Conservation (phyloP, 2,888 invertebrate genomes). For the Cremastinae sp. region DNA sequence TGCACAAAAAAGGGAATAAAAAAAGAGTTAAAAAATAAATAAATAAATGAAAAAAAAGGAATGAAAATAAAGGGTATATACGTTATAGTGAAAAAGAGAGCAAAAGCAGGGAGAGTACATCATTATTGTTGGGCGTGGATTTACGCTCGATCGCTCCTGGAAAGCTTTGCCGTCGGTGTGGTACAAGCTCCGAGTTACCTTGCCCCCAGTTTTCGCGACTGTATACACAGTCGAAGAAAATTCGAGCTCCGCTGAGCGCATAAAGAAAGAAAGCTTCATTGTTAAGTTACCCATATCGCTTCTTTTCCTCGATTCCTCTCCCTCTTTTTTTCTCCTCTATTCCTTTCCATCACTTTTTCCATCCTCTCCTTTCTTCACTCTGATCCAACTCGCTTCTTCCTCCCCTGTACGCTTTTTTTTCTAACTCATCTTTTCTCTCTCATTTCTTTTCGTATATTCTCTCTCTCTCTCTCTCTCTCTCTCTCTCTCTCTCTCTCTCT, state of each 20-base stretch:
- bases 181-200: constrained; percentile 8
- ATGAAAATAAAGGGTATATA: background rate
- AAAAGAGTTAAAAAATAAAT: no score
- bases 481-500: constrained; percentile 21
- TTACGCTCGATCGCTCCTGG: constrained; percentile 72
- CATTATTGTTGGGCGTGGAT: constrained; percentile 72
- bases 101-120: constrained; percentile 68
- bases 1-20: no score
- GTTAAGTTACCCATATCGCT: constrained; percentile 65
- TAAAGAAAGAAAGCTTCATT: constrained; percentile 69
- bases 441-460: no score
- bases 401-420: no score
- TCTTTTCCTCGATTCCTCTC: constrained; percentile 34
- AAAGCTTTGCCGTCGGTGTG: constrained; percentile 65
- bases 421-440: no score
- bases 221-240: constrained; percentile 53
- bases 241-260: constrained; percentile 70
- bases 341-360: constrained; percentile 38
- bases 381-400: no score
- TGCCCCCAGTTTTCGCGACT: constrained; percentile 14
- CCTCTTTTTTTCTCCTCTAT: constrained; percentile 33
- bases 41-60: no score
- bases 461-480: no score
- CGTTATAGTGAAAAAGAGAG: constrained; percentile 29
- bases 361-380: no score